Percentiles rank a stretch among this genome's conserved stretches.
Conservation (phyloP, 2,113 vertebrate species). For the Cryptotis parvus region DNA sequence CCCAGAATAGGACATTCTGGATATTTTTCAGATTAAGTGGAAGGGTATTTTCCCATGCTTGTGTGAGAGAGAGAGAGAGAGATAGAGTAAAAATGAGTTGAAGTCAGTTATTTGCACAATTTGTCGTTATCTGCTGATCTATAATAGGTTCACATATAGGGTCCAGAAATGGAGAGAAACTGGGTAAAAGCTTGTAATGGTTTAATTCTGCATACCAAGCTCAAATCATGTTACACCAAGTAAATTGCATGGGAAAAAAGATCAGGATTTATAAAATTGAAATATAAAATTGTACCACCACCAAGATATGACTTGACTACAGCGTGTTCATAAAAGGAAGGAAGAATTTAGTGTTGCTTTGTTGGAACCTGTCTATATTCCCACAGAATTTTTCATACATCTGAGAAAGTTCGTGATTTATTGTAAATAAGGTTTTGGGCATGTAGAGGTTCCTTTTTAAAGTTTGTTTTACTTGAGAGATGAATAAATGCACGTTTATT, state of each 20-base stretch:
- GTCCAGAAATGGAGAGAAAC: conserved; percentile 19
- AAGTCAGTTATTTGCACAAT: conserved; percentile 53
- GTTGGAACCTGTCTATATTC: conserved; percentile 50
- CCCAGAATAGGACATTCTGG: conserved; percentile 54
- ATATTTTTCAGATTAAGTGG: conserved; percentile 58
- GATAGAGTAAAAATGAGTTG: conserved; percentile 35
- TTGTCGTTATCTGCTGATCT: conserved; percentile 13
- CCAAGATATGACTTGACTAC: neutral
- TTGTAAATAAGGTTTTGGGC: conserved; percentile 21
- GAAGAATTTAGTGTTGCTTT: conserved; percentile 47
- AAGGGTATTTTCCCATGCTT: conserved; percentile 25
- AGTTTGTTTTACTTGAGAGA: conserved; percentile 30
- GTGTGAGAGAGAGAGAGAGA: neutral
- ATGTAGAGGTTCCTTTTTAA: conserved; percentile 4
- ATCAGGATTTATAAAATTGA: neutral
- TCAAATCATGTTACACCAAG: neutral
- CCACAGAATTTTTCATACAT: conserved; percentile 25
- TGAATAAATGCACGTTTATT: conserved; percentile 48
- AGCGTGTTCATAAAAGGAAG: conserved; percentile 31
- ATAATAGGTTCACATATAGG: neutral
- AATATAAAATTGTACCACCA: conserved; percentile 50
- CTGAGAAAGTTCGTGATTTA: conserved; percentile 41
- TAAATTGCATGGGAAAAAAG: conserved; percentile 52
- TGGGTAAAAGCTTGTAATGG: conserved; percentile 40
- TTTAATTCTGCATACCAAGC: conserved; percentile 38